Evolutionary conservation across 2,888 invertebrate species (phyloP).

Genomic region (Coronaproctus castanopsis): DNA sequence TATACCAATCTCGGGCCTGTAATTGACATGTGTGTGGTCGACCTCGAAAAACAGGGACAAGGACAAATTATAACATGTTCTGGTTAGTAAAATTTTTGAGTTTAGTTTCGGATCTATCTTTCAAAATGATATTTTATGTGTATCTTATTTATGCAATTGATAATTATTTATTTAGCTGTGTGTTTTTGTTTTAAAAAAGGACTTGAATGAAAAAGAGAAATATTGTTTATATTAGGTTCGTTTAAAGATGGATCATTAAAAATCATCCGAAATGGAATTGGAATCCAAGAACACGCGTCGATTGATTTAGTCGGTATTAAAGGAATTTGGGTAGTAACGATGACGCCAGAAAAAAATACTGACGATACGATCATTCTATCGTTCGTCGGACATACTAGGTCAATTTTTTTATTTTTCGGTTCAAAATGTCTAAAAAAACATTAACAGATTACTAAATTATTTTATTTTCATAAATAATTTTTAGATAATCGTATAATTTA

Average conservation of each 20-base stretch:
- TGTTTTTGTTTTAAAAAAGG: no score
- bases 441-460: no score
- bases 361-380: constrained; percentile 86
- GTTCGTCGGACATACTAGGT: constrained; percentile 90
- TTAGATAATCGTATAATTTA: no score
- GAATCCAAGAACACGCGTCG: constrained; percentile 92
- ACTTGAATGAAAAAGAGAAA: no score
- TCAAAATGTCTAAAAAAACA: no score
- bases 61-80: constrained; percentile 96
- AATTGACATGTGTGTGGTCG: constrained; percentile 92
- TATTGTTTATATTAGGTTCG: no score
- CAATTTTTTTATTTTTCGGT: constrained; percentile 1
- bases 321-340: constrained; percentile 90
- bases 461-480: no score
- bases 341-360: constrained; percentile 30
- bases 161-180: no score
- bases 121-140: no score
- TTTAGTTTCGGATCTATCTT: no score
- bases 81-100: no score
- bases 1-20: constrained; percentile 96
- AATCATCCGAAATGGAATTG: constrained; percentile 95
- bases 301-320: constrained; percentile 94
- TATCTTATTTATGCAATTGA: no score
- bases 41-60: constrained; percentile 89
- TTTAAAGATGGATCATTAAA: constrained; percentile 93